These are phyloP conservation scores for Yasuhikotakia modesta DNA, from an alignment of 2,797 vertebrate species.

Conservation along the genomic window DNA sequence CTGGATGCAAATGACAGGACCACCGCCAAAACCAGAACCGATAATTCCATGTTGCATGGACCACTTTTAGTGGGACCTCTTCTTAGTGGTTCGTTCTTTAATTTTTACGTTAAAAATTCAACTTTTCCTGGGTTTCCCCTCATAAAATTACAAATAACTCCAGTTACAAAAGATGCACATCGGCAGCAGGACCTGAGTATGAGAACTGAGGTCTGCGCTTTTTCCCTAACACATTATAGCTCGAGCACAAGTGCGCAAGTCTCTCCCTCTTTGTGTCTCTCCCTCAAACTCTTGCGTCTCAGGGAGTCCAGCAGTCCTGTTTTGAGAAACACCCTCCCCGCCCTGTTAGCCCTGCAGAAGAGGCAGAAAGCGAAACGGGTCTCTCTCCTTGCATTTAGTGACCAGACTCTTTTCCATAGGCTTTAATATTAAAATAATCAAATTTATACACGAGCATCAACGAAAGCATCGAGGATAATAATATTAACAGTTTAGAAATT, in stretches of 20 bases:
- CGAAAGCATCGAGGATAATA: background rate
- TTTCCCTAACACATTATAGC: background rate
- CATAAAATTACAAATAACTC: background rate
- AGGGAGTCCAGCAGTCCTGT: background rate
- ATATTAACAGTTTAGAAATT: too few relatives aligned
- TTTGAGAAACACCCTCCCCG: constrained; percentile 18
- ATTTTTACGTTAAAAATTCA: background rate
- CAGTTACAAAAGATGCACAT: constrained; percentile 2
- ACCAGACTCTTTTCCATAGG: background rate
- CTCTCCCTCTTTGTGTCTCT: background rate
- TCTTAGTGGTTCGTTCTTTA: background rate
- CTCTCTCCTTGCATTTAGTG: background rate
- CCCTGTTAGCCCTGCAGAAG: background rate
- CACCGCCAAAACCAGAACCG: constrained; percentile 61
- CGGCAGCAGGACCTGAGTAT: constrained; percentile 3
- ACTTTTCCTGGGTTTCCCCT: background rate
- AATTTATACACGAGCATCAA: background rate
- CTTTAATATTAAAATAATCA: background rate
- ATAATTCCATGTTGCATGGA: constrained; percentile 68
- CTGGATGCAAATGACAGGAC: constrained; percentile 60
- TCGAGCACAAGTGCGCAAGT: constrained; percentile 3
- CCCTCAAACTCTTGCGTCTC: background rate
- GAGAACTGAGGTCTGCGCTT: background rate
- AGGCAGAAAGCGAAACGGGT: background rate
- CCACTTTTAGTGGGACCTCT: background rate